Conservation (phyloP, 2,113 vertebrate species). For the Malurus cyaneus region DNA sequence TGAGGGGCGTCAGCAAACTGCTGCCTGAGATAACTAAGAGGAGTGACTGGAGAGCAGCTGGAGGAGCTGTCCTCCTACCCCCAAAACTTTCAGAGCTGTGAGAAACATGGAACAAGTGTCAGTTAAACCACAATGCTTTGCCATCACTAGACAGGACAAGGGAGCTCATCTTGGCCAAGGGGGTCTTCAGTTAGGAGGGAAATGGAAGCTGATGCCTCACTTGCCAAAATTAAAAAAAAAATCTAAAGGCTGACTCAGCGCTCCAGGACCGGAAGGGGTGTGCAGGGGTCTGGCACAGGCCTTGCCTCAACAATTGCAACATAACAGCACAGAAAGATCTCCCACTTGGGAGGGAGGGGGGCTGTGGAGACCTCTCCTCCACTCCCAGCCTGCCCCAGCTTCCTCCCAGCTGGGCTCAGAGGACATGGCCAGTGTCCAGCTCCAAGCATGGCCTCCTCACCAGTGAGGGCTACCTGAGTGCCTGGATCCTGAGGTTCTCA, state of each 20-base stretch:
- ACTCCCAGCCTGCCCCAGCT: neutral
- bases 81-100: neutral
- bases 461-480: accelerated
- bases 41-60: neutral
- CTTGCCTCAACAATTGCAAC: neutral
- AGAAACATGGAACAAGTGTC: neutral
- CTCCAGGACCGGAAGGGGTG: neutral
- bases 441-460: accelerated
- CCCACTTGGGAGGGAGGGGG: neutral
- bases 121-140: neutral
- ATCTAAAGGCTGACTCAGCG: neutral
- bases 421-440: too few relatives aligned
- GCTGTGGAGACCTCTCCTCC: neutral
- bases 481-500: neutral
- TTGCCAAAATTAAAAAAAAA: neutral
- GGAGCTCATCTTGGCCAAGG: neutral
- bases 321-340: neutral
- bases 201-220: neutral
- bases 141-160: neutral
- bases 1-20: neutral
- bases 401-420: neutral
- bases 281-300: neutral
- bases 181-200: neutral
- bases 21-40: neutral
- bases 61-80: neutral